A percentile compares a stretch with the other conserved stretches of the same genome.
Conservation (phyloP, 2,888 invertebrate genomes). For the Vesta saturnalis region DNA sequence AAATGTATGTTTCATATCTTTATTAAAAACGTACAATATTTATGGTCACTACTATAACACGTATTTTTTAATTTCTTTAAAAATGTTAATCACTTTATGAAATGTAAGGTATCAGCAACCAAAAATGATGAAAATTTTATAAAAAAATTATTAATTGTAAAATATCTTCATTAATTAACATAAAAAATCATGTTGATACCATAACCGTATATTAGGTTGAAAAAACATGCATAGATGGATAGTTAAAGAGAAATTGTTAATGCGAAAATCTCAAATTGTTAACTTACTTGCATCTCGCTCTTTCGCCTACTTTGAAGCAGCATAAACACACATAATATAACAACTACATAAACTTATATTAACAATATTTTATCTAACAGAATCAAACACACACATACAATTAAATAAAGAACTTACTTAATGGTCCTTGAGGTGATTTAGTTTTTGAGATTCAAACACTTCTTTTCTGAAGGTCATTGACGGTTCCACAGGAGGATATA, state of each 20-base stretch:
- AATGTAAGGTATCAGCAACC: no score
- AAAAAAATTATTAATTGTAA: no score
- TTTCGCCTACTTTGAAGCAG: slow-evolving; percentile 67
- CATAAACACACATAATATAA: slow-evolving; percentile 33
- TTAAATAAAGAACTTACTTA: slow-evolving; percentile 27
- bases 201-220: no score
- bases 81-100: no score
- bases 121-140: no score
- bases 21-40: no score
- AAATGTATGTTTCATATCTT: no score
- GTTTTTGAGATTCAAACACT: slow-evolving; percentile 66
- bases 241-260: slow-evolving; percentile 5
- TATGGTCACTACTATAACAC: no score
- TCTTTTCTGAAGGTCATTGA: slow-evolving; percentile 73
- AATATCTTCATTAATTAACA: no score
- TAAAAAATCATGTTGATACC: no score
- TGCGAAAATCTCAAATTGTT: not conserved
- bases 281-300: slow-evolving; percentile 82
- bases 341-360: no score
- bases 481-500: slow-evolving; percentile 68
- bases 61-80: no score
- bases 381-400: not conserved
- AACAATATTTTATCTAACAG: slow-evolving; percentile 12
- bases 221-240: not conserved
- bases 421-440: slow-evolving; percentile 30